These are phyloP conservation scores for Apis cerana DNA, from an alignment of 1,140 invertebrate genomes.

Conservation along the genomic window DNA sequence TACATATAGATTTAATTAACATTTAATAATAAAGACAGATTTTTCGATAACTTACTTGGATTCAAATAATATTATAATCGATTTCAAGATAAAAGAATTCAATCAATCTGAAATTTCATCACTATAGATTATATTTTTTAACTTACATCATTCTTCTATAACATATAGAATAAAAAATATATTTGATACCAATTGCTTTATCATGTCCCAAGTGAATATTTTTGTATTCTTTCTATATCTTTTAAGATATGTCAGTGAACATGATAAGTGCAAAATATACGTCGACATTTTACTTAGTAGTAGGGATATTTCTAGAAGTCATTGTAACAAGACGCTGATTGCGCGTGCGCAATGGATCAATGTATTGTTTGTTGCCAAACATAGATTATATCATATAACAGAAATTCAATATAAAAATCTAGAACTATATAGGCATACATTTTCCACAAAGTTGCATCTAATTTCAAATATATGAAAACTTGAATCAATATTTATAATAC, in stretches of 20 bases:
- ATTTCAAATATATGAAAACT: not conserved
- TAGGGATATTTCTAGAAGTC: constrained; percentile 6
- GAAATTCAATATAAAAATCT: not conserved
- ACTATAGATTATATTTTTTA: not conserved
- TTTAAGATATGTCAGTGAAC: not conserved
- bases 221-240: not conserved
- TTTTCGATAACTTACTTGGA: no score
- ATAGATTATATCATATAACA: not conserved
- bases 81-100: not conserved
- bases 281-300: not conserved
- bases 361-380: not conserved
- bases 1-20: no score
- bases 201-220: not conserved
- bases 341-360: constrained; percentile 4
- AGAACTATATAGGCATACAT: not conserved
- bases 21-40: not conserved
- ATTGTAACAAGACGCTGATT: not conserved
- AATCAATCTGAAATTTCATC: constrained; percentile 1
- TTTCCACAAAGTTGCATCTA: not conserved
- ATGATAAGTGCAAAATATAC: not conserved
- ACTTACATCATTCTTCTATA: no score
- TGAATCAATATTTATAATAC: not conserved
- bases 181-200: not conserved
- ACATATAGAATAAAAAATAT: not conserved
- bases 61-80: no score